Base-by-base conservation (phyloP, 2,797 vertebrate genomes). In the Falco rusticolus region DNA sequence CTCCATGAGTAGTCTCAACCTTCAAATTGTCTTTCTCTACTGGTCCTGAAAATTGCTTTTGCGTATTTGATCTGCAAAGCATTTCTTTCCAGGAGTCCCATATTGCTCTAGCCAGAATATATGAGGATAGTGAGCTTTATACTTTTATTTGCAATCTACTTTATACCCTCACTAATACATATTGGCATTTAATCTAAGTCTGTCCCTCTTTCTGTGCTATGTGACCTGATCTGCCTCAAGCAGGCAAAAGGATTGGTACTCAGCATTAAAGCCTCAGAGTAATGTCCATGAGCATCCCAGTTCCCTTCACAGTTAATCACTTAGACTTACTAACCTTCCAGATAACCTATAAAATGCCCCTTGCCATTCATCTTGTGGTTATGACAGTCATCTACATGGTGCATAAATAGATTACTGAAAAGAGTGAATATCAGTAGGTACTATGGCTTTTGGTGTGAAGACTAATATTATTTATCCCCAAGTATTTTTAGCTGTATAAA, bases 1-100 rank as follows among this genome's bases (percentile, higher is more conserved):
- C 51, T 56, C 88, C 34, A 13, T 3, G 8, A 90, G 34, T 64
- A 74, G 50, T 34, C 72, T 78, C 65, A 68, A 14, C 50, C 70
- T 90, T 75, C 65, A 24, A 48, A 33, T 45, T 60, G 72, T 53
- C 75, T 91, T 93, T 96, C 70, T 74, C 72, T 92, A 19, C 61
- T 78, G 84, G 22, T 84, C 74, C 89, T 89, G 83, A 89, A 95
- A 96, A 95, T 87, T 89, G 61, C 53, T 75, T 94, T 47, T 78
- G 39, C 66, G 59, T 71, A n/a, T 64, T 74, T 78, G 47, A 61
- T 59, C 69, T 53, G 60, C 71, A 72, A 77, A 84, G 4, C 2
- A 28, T 1, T 20, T 86, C 74, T 80, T 78, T 84, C 48, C 45
- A 56, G 53, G 72, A 81, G 34, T 50, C 37, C 45, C 11, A 9